A percentile compares a stretch with the other conserved stretches of the same genome.
Conservation (phyloP, 2,888 invertebrate species). For the Megamerina dolium region DNA sequence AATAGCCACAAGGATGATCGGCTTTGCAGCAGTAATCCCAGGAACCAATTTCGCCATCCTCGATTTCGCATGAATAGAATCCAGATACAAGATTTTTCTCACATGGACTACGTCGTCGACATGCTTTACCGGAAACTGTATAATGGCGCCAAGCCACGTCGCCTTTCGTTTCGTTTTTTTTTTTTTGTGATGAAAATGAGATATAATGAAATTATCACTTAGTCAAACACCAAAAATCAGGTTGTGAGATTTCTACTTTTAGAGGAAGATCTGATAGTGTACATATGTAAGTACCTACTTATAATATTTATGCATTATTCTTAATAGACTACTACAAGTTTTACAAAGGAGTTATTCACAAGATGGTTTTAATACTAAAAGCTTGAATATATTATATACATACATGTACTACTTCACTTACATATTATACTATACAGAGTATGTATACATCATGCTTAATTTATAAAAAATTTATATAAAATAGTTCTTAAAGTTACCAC, state of each 20-base stretch:
- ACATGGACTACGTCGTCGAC: conserved; percentile 63
- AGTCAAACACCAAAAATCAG: not conserved
- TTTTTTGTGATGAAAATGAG: not conserved
- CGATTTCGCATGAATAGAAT: conserved; percentile 80
- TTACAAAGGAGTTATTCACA: too few species aligned
- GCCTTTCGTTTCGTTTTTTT: conserved; percentile 44
- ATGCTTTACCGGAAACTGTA: conserved; percentile 77
- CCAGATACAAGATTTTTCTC: conserved; percentile 69
- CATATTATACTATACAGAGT: conserved; percentile 10
- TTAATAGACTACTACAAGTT: too few species aligned
- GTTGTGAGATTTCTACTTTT: not conserved
- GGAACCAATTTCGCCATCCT: conserved; percentile 61
- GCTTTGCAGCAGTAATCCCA: conserved; percentile 87
- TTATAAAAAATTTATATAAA: too few species aligned
- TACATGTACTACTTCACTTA: conserved; percentile 1
- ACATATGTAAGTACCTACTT: too few species aligned
- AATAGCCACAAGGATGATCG: conserved; percentile 76
- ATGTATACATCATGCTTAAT: too few species aligned
- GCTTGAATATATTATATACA: too few species aligned
- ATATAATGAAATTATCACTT: conserved; percentile 2
- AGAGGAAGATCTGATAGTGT: too few species aligned
- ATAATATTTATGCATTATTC: too few species aligned
- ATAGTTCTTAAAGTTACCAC: too few species aligned
- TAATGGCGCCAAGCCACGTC: conserved; percentile 64
- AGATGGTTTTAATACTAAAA: too few species aligned